Conservation (phyloP, 2,888 invertebrate genomes). For the Drosophila prolongata region DNA sequence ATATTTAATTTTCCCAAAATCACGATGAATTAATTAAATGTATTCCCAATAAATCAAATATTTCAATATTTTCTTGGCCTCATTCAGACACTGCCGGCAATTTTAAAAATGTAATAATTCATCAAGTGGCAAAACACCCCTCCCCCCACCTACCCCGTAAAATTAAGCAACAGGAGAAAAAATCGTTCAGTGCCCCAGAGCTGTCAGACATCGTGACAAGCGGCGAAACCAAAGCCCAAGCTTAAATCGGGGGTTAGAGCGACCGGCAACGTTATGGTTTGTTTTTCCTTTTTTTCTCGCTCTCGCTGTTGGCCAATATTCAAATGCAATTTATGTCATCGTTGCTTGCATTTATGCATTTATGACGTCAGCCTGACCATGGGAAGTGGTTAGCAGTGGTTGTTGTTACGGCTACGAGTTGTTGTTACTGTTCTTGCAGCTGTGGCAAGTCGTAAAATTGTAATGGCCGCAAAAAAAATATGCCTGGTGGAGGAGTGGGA, state of each 20-base stretch:
- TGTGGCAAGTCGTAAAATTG: constrained; percentile 63
- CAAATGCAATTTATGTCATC: constrained; percentile 82
- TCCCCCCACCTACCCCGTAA: not conserved
- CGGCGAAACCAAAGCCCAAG: constrained; percentile 46
- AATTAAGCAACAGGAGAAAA: constrained; percentile 17
- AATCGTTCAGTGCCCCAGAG: constrained; percentile 61
- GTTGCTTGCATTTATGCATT: constrained; percentile 60
- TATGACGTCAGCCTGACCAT: constrained; percentile 75
- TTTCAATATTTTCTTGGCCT: not conserved
- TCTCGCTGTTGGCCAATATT: constrained; percentile 80
- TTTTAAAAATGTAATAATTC: not conserved
- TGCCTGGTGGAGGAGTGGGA: constrained; percentile 41
- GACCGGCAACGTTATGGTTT: constrained; percentile 44
- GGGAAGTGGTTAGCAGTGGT: constrained; percentile 60
- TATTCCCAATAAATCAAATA: too few species aligned
- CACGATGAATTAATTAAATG: too few species aligned
- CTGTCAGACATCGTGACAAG: constrained; percentile 69
- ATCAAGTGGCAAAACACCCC: constrained; percentile 1
- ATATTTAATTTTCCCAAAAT: too few species aligned
- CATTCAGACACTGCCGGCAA: not conserved
- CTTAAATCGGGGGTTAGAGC: constrained; percentile 11
- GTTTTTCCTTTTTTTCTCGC: constrained; percentile 15
- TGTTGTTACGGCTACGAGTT: constrained; percentile 14
- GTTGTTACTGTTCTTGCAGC: constrained; percentile 46
- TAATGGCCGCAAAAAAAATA: constrained; percentile 59